A percentile compares a stretch with the other conserved stretches of the same genome.
Evolutionary conservation across 1,140 invertebrate genomes (phyloP).

Genomic region (Galleria mellonella): DNA sequence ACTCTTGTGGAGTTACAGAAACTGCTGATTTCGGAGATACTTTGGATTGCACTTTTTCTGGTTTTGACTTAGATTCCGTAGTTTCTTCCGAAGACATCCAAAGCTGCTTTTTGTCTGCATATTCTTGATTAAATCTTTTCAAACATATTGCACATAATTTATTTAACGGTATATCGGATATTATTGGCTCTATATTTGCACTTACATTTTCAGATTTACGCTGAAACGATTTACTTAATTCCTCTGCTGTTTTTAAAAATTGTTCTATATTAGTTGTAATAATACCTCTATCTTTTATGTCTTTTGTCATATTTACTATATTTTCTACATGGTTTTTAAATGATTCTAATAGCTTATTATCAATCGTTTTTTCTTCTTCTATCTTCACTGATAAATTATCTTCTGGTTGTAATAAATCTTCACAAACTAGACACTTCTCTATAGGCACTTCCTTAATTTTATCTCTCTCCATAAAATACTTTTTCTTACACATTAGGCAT

Average conservation of each 20-base stretch:
- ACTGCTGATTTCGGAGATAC: neutral
- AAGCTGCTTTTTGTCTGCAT: neutral
- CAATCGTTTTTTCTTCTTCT: slow-evolving; percentile 3
- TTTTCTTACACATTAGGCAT: neutral
- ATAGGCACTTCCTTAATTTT: too few species aligned
- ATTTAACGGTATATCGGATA: slow-evolving; percentile 11
- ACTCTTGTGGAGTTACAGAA: neutral
- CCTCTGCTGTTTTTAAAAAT: slow-evolving; percentile 28
- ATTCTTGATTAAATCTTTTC: slow-evolving; percentile 5
- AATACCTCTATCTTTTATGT: slow-evolving; percentile 22
- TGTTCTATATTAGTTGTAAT: slow-evolving; percentile 16
- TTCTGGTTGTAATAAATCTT: too few species aligned
- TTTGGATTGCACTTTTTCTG: neutral
- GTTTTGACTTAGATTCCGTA: too few species aligned
- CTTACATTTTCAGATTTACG: too few species aligned
- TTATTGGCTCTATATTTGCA: slow-evolving; percentile 7
- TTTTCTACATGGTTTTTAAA: slow-evolving; percentile 25
- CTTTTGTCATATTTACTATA: slow-evolving; percentile 25
- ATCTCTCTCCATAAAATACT: too few species aligned
- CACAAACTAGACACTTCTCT: too few species aligned
- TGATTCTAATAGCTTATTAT: slow-evolving; percentile 17
- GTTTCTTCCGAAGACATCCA: too few species aligned
- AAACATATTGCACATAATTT: slow-evolving; percentile 13
- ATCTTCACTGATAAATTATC: too few species aligned
- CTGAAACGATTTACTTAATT: slow-evolving; percentile 21